Evolutionary conservation across 1,140 invertebrate genomes (phyloP), one percentile per base, ranked within the genome.

Genomic region (Anadara kagoshimensis): DNA sequence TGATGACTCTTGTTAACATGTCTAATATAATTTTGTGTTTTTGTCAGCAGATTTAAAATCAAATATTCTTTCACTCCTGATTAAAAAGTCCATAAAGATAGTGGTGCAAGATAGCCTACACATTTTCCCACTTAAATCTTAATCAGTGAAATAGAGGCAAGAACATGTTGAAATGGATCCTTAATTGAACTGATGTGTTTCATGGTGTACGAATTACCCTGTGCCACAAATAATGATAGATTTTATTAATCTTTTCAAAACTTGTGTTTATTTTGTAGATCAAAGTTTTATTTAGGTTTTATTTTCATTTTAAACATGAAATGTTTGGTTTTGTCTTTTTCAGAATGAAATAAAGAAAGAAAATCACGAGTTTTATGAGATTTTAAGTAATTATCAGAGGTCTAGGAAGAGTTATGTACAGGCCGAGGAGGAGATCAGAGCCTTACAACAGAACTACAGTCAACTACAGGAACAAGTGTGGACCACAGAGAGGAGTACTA

Each of bases 361-460:
- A 24, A 89, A 90, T 26, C 93, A 94, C 85, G 91, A 91, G 53
- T 89, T 95, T 16, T 91, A 94, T 81, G 92, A 94, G 77, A 89
- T 94, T 22, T 82, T 95, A 0, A 87, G 91, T 68, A 92, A 91
- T 77, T 95, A 94, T 85, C 89, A 93, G 24, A 88, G 93, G 53
- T 90, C 93, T 5, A 89, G 93, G 72, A 92, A 91, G 43, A 92
- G 92, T 75, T 81, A 94, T 2, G 86, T 91, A 10, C 86, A 90
- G 1, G 92, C 92, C 76, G 90, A 92, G 14, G 90, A 92, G 53
- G 92, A 93, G 29, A 78, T 94, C 0, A 87, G 91, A 47, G 86
- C 78, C 4, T 70, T 92, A n/a, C 91, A 92, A 36, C 90, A 92
- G 76, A 90, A 90, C 70, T 93, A 92, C 47, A 88, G 87, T 47